Percentiles rank a stretch among this genome's conserved stretches.
Evolutionary conservation across 2,113 vertebrate genomes (phyloP).

Genomic region (Grus americana): DNA sequence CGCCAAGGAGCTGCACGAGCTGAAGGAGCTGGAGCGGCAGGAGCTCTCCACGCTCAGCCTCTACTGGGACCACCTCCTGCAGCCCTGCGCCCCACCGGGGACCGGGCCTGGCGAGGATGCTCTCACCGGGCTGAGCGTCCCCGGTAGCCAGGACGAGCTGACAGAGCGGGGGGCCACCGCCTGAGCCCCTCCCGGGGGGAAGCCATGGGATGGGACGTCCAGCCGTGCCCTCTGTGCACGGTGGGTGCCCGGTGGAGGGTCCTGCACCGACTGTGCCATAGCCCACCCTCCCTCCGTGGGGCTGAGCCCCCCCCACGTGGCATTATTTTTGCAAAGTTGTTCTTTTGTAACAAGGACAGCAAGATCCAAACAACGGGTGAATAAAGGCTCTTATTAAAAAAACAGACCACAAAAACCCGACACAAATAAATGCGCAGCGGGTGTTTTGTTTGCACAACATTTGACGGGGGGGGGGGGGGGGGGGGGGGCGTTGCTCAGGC

Average conservation of each 20-base stretch:
- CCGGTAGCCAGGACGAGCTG: background rate
- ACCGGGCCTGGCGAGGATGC: background rate
- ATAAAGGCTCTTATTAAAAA: too few species aligned
- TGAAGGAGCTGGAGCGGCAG: slow-evolving; percentile 44
- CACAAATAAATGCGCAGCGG: too few species aligned
- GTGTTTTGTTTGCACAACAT: too few species aligned
- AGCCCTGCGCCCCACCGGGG: background rate
- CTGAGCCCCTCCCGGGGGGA: background rate
- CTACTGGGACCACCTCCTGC: slow-evolving; percentile 57
- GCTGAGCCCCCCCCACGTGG: background rate
- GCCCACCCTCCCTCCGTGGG: background rate
- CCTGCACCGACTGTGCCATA: background rate
- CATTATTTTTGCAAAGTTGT: background rate
- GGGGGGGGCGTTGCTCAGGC: too few species aligned
- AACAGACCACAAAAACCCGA: too few species aligned
- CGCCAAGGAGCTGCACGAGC: slow-evolving; percentile 69
- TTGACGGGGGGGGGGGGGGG: too few species aligned
- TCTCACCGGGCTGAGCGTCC: background rate
- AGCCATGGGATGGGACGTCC: background rate
- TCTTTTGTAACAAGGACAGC: background rate
- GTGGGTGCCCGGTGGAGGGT: background rate
- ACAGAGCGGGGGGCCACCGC: background rate
- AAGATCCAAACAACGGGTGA: too few species aligned
- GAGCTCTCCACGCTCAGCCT: slow-evolving; percentile 49
- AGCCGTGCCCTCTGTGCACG: accelerated